Base-by-base conservation (phyloP, 2,888 invertebrate genomes). In the Drosophila lutescens region DNA sequence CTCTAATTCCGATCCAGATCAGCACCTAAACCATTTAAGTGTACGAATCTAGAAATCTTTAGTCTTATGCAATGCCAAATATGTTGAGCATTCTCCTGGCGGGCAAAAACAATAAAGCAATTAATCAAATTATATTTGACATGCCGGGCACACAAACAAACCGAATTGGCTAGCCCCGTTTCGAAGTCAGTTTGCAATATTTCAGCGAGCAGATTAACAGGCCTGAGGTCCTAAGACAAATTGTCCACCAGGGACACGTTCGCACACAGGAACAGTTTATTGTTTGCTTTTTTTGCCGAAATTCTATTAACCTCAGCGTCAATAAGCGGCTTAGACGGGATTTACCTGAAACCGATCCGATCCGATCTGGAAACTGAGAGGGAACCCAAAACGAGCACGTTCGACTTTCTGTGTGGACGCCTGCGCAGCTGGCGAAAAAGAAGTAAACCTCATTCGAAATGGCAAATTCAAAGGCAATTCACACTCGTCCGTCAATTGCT, bases 91-190 rank as follows among this genome's bases (percentile, higher is more conserved):
- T 69, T 68, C 69, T 59, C 13, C 34, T 36, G 17, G 13, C 23
- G 61, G 53, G 56, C 76, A 65, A 20, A 49, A 74, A 85, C 85
- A 87, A 87, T 83, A 74, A 75, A 78, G 79, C 86, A 83, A 87
- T 88, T 87, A 87, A 86, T 86, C 85, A 85, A 67, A 86, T 71
- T 86, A 86, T 79, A 83, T 80, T 71, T 80, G 79, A 83, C 80
- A 77, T 41, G 54, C 54, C 65, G 53, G 41, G 65, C 44, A 77
- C 51, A 69, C 69, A 82, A 77, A 85, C 71, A 73, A 68, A 63
- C 68, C 70, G 60, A 71, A 76, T 76, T 71, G 54, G 69, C 71
- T 71, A 77, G 49, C 68, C 55, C 70, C 44, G 32, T 20, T 41
- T 23, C 44, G 43, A 55, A 77, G 69, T 57, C 66, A 76, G 74